Conservation (phyloP, 2,888 invertebrate genomes). For the Thera britannica region DNA sequence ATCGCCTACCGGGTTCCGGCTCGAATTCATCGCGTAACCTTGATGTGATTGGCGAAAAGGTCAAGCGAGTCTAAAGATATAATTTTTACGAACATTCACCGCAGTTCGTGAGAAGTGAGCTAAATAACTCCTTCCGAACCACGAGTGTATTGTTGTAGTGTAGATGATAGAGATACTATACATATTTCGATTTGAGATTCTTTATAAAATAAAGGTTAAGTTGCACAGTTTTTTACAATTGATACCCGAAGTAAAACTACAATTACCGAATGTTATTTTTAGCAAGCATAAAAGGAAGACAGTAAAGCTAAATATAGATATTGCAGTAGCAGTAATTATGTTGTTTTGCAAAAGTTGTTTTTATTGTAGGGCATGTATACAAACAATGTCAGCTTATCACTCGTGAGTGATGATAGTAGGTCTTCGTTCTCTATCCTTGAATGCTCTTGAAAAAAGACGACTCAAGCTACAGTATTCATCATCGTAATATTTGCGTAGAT, state of each 20-base stretch:
- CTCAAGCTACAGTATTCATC: neutral
- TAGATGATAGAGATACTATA: neutral
- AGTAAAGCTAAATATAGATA: conserved; percentile 1
- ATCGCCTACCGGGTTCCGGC: conserved; percentile 55
- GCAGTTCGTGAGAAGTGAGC: conserved; percentile 38
- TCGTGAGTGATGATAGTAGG: conserved; percentile 25
- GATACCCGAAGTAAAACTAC: neutral
- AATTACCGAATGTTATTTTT: neutral
- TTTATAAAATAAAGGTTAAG: neutral
- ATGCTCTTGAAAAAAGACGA: conserved; percentile 17
- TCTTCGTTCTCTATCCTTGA: conserved; percentile 32
- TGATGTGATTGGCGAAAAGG: conserved; percentile 56
- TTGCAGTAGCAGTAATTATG: conserved; percentile 3
- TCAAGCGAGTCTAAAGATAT: conserved; percentile 50
- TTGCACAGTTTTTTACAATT: neutral
- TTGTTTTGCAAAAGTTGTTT: conserved; percentile 16
- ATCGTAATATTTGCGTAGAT: neutral
- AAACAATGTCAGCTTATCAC: conserved; percentile 26
- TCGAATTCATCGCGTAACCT: conserved; percentile 53
- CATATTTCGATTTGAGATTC: no score
- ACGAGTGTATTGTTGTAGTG: conserved; percentile 22
- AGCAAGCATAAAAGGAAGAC: neutral
- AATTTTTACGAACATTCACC: conserved; percentile 50
- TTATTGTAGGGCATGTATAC: conserved; percentile 3
- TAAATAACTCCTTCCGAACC: conserved; percentile 37